phyloP scores from a whole-genome alignment of 2,113 vertebrate species.

The Sciurus niger region DNA sequence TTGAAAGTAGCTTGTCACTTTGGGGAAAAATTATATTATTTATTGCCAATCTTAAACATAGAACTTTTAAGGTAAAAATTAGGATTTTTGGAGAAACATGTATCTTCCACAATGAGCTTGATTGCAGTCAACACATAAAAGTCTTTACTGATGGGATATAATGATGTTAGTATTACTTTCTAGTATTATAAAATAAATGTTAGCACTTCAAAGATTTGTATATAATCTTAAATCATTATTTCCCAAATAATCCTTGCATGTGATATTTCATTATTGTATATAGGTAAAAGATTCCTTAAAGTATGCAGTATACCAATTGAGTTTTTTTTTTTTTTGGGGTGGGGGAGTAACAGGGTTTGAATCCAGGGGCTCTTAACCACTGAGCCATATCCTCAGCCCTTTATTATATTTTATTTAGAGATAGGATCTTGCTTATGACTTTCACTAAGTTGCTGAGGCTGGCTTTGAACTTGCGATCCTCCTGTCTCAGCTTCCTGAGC shows the following conservation, averaged over 20 bases:
- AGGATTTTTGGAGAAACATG: background rate
- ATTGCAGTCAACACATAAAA: background rate
- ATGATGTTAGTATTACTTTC: background rate
- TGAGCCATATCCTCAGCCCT: too few species aligned
- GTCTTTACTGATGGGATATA: background rate
- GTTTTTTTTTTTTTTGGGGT: background rate
- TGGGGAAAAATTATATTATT: background rate
- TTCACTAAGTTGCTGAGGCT: too few species aligned
- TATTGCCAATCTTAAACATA: constrained; percentile 5
- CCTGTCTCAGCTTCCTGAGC: too few species aligned
- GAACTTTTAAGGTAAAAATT: constrained; percentile 18
- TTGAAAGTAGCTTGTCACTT: background rate
- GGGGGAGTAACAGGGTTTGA: too few species aligned
- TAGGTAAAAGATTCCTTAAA: background rate
- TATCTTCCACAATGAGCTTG: background rate
- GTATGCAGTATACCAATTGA: background rate
- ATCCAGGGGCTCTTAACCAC: too few species aligned
- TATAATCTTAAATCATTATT: background rate
- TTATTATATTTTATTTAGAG: too few species aligned
- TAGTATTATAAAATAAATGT: background rate
- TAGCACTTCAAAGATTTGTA: background rate
- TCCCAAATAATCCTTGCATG: background rate
- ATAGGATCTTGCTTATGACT: too few species aligned
- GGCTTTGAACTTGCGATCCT: too few species aligned
- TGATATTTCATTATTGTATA: background rate